Percentiles rank a stretch among this genome's conserved stretches.
Conservation (phyloP, 2,888 invertebrate species). For the Crioceris asparagi region DNA sequence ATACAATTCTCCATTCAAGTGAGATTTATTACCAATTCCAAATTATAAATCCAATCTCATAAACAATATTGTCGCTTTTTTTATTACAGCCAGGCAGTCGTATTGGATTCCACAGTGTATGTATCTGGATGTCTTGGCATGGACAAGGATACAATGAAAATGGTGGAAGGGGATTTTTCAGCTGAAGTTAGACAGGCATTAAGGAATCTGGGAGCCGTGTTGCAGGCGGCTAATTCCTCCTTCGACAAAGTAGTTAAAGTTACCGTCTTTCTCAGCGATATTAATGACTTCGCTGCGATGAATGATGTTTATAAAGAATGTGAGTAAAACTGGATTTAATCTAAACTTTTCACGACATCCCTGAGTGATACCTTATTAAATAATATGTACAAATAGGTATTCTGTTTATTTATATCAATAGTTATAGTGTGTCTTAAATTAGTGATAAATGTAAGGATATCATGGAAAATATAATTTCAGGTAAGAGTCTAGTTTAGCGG, state of each 20-base stretch:
- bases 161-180: slow-evolving; percentile 65
- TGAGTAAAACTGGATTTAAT: too few species aligned
- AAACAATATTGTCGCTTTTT: slow-evolving; percentile 6
- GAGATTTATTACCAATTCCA: too few species aligned
- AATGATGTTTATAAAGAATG: slow-evolving; percentile 81
- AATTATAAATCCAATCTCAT: too few species aligned
- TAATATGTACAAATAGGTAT: too few species aligned
- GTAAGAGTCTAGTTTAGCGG: too few species aligned
- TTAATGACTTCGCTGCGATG: slow-evolving; percentile 68
- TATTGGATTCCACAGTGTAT: slow-evolving; percentile 72
- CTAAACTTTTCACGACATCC: too few species aligned
- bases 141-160: slow-evolving; percentile 53
- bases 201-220: slow-evolving; percentile 63
- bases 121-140: slow-evolving; percentile 80
- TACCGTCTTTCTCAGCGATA: slow-evolving; percentile 72
- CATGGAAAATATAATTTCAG: too few species aligned
- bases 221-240: slow-evolving; percentile 63
- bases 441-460: too few species aligned
- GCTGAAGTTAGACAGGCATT: slow-evolving; percentile 67
- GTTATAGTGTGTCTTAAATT: too few species aligned
- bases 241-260: slow-evolving; percentile 73
- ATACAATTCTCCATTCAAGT: slow-evolving; percentile 77
- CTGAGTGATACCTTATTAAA: too few species aligned
- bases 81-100: slow-evolving; percentile 68
- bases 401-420: too few species aligned